phyloP scores from a whole-genome alignment of 2,113 vertebrate genomes.

The Nettapus auritus region DNA sequence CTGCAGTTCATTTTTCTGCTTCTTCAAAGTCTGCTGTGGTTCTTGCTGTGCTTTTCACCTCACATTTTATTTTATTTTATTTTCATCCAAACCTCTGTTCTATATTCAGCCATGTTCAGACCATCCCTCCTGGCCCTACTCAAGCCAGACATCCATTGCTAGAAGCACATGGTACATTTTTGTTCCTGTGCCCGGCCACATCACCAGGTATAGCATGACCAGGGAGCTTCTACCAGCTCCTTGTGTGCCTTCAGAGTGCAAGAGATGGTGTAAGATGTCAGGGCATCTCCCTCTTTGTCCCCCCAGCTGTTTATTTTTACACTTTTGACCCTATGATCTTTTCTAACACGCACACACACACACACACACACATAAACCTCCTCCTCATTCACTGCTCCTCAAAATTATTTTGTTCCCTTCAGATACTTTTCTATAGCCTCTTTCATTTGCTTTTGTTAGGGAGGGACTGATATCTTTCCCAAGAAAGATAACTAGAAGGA shows the following conservation, averaged over 20 bases:
- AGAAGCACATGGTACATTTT: neutral
- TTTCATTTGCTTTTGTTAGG: neutral
- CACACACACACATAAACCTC: no score
- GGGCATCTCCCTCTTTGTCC: neutral
- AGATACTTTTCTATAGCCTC: neutral
- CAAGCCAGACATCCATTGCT: neutral
- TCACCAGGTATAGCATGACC: neutral
- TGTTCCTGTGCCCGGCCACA: neutral
- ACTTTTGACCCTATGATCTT: neutral
- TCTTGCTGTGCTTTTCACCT: neutral
- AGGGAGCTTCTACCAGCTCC: neutral
- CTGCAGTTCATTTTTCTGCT: neutral
- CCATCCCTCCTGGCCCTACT: neutral
- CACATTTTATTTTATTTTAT: neutral
- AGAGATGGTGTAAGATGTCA: neutral
- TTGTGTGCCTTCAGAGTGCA: neutral
- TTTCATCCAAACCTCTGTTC: neutral
- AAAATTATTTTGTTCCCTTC: neutral
- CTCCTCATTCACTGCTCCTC: neutral
- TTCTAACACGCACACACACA: no score
- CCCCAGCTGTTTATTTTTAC: rapidly evolving
- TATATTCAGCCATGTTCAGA: neutral
- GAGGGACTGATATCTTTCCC: neutral
- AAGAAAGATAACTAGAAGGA: neutral
- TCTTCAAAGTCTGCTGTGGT: neutral